These are phyloP conservation scores for Cardinalis cardinalis DNA, from an alignment of 2,113 vertebrate genomes.

Conservation along the genomic window DNA sequence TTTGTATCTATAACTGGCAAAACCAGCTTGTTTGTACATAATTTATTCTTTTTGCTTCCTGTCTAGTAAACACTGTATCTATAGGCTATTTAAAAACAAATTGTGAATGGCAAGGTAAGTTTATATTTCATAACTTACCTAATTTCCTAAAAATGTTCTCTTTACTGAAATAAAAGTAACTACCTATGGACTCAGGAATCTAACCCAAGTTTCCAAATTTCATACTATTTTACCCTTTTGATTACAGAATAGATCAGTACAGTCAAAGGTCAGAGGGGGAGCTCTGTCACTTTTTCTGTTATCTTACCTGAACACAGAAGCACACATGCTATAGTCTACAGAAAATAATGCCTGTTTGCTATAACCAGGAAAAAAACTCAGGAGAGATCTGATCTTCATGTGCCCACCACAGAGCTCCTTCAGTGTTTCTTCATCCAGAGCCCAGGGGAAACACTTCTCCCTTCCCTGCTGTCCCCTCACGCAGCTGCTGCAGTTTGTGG, in stretches of 20 bases:
- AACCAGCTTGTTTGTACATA: background rate
- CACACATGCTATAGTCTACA: background rate
- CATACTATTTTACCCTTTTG: background rate
- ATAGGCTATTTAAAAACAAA: background rate
- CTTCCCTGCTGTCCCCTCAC: background rate
- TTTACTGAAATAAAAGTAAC: background rate
- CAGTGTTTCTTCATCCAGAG: background rate
- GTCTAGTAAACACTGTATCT: background rate
- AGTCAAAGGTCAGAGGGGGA: background rate
- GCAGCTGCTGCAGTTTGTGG: background rate
- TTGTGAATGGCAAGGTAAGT: background rate
- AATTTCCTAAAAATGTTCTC: background rate
- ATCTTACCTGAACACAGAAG: background rate
- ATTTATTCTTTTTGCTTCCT: background rate
- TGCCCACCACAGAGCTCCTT: background rate
- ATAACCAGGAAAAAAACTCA: background rate
- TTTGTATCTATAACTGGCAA: background rate
- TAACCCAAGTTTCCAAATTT: background rate
- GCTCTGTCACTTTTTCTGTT: background rate
- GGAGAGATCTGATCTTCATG: background rate
- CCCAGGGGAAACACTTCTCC: background rate
- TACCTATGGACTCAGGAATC: background rate
- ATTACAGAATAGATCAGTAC: background rate
- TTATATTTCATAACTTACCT: background rate
- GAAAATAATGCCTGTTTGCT: background rate